Evolutionary conservation across 2,888 invertebrate genomes (phyloP).

Genomic region (Syrphus vitripennis): DNA sequence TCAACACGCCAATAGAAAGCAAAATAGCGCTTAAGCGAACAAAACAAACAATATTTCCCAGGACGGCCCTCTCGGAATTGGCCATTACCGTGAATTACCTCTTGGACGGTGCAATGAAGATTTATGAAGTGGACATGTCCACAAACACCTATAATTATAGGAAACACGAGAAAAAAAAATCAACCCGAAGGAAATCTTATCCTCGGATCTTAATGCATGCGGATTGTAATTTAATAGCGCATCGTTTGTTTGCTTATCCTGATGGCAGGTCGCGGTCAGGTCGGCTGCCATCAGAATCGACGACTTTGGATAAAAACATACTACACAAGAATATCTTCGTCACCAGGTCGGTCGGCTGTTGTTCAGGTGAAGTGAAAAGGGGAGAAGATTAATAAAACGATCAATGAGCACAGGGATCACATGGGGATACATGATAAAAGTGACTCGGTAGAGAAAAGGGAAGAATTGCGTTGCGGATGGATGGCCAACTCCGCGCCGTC

Average conservation of each 20-base stretch:
- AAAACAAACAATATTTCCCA: conserved; percentile 24
- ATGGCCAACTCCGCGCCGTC: conserved; percentile 6
- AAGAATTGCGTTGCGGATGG: conserved; percentile 10
- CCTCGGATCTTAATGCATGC: conserved; percentile 64
- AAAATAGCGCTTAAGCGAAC: neutral
- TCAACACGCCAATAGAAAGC: conserved; percentile 59
- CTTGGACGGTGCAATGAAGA: conserved; percentile 68
- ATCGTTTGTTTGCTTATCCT: conserved; percentile 65
- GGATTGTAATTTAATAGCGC: conserved; percentile 70
- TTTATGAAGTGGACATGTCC: conserved; percentile 72
- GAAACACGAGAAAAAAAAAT: conserved; percentile 48
- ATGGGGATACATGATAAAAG: neutral
- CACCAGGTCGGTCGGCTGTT: neutral
- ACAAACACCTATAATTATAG: conserved; percentile 71
- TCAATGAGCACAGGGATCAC: conserved; percentile 60
- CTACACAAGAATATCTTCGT: conserved; percentile 31
- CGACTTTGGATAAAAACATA: conserved; percentile 50
- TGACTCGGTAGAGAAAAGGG: neutral
- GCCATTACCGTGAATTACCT: conserved; percentile 68
- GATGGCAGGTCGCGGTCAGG: conserved; percentile 14
- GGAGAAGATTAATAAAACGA: conserved; percentile 68
- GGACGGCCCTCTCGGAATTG: conserved; percentile 56
- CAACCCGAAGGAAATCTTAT: conserved; percentile 54
- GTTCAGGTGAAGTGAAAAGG: neutral
- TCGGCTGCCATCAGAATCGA: conserved; percentile 6